Base-by-base conservation (phyloP, 2,113 vertebrate species). In the Sakesphorus luctuosus region DNA sequence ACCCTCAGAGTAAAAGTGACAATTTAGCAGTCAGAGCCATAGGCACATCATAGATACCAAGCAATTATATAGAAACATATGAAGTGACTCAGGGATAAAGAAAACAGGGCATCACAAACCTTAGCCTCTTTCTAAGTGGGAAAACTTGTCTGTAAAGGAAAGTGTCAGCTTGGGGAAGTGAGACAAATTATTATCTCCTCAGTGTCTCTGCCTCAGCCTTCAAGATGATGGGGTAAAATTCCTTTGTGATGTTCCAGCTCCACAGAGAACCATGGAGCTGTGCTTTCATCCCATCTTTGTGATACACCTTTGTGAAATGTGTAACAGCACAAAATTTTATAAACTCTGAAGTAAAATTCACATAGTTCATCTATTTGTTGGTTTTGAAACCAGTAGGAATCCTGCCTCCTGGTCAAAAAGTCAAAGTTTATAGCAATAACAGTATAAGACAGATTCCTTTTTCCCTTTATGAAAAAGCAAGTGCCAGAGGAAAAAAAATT, bases 301-400 rank as follows among this genome's bases (percentile, higher is more conserved):
- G 23, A 62, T 46, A 35, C 21, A 72, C 33, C 14, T 90, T 75
- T 91, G 52, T 28, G 84, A 81, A 79, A 76, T 21, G 9, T 29
- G 52, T 38, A 66, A 24, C 2, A 43, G 4, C 6, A 13, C 21
- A 44, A 66, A 74, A 24, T 90, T 47, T 47, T 4, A 90, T 87
- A 80, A 52, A 26, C 66, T 77, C 72, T 20, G 11, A 1, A 10
- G 38, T 23, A 86, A 76, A 77, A 91, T 46, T 79, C 50, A 89
- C 21, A 12, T 7, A 58, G 26, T 18, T 93, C 31, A 19, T 2
- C 1, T 44, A 40, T 71, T 81, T 90, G 15, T 50, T 84, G 65
- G 46, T 50, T 88, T 90, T 88, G 36, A 86, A 90, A 77, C 10
- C 31, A 58, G 24, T 6, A 94, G 62, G 18, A 49, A 86, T 38